Conservation (phyloP, 2,888 invertebrate species). For the Epistrophella euchroma region DNA sequence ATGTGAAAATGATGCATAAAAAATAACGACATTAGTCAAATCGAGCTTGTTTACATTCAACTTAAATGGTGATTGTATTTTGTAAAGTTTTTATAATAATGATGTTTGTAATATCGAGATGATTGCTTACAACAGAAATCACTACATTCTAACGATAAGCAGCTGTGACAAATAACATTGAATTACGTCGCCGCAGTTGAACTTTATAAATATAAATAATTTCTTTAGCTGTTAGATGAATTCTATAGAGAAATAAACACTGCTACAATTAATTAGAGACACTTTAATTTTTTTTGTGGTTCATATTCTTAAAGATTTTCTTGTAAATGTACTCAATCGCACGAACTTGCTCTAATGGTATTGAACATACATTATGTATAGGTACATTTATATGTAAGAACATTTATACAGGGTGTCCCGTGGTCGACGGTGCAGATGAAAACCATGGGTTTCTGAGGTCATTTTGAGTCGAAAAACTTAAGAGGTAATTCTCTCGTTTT, state of each 20-base stretch:
- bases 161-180: background rate
- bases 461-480: no score
- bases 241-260: background rate
- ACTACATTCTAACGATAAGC: constrained; percentile 1
- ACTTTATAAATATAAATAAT: background rate
- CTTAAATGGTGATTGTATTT: background rate
- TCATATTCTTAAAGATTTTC: no score
- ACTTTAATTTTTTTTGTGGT: no score
- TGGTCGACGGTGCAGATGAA: no score
- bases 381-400: no score
- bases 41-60: background rate
- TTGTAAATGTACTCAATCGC: no score
- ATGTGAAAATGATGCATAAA: background rate
- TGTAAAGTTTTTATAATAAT: background rate
- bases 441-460: no score
- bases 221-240: background rate
- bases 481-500: no score
- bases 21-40: background rate
- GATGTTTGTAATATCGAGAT: constrained; percentile 2
- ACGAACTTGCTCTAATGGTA: no score
- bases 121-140: background rate
- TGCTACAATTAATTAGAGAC: background rate
- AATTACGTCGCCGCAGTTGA: background rate
- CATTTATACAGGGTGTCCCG: no score
- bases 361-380: no score